These are phyloP conservation scores for Volucella bombylans DNA, from an alignment of 2,888 invertebrate species.

Conservation along the genomic window DNA sequence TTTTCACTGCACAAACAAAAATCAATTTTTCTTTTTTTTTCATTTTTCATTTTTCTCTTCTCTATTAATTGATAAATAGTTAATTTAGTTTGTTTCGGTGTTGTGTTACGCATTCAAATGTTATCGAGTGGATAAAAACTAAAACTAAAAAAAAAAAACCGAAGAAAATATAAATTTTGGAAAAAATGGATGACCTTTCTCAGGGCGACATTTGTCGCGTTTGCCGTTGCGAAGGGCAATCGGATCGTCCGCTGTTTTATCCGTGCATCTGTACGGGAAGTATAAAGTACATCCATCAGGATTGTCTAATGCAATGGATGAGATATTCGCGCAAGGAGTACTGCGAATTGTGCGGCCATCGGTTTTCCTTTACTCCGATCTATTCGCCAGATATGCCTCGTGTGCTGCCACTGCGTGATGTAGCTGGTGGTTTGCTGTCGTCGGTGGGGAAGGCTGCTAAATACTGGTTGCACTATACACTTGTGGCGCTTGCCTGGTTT, in stretches of 20 bases:
- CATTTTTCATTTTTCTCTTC: conserved; percentile 1
- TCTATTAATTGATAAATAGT: conserved; percentile 38
- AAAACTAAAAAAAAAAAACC: no score
- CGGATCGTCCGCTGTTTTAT: conserved; percentile 96
- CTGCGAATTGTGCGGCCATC: conserved; percentile 98
- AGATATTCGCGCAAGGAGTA: conserved; percentile 99
- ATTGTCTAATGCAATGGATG: conserved; percentile 99
- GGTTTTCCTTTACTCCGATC: conserved; percentile 98
- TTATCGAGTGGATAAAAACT: conserved; percentile 51
- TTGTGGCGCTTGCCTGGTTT: conserved; percentile 98
- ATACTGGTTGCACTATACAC: conserved; percentile 98
- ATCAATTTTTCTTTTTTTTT: conserved; percentile 46
- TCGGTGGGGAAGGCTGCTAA: conserved; percentile 96
- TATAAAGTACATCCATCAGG: conserved; percentile 99
- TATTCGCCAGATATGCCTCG: conserved; percentile 99
- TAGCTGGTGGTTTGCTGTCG: conserved; percentile 93
- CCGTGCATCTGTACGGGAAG: conserved; percentile 99
- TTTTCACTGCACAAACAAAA: conserved; percentile 54
- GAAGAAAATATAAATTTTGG: conserved; percentile 2
- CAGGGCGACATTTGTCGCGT: conserved; percentile 97
- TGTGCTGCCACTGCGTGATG: conserved; percentile 94
- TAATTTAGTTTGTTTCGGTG: conserved; percentile 29
- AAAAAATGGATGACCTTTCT: conserved; percentile 81
- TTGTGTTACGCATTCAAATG: conserved; percentile 51
- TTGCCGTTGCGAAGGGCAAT: conserved; percentile 95